Base-by-base conservation (phyloP, 2,797 vertebrate genomes). In the Mormyrops boulengeri region DNA sequence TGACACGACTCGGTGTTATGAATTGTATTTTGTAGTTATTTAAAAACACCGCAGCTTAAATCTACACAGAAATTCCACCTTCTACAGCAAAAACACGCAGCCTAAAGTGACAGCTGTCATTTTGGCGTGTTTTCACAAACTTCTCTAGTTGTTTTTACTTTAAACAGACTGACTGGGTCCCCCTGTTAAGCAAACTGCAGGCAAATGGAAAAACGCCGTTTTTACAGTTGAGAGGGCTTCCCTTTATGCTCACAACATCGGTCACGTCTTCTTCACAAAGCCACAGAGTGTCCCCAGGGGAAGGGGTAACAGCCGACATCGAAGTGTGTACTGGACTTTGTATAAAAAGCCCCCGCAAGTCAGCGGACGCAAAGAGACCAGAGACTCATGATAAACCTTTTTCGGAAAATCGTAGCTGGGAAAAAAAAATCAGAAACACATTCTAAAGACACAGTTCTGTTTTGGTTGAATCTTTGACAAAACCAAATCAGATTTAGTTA, bases 221-320 rank as follows among this genome's bases (percentile, higher is more conserved):
- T 87, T 89, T 89, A 89, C 89, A 87, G 89, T 57, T 87, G 89
- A 86, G 50, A 52, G 49, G 89, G 52, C 55, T 69, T 89, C 84
- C 82, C 26, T 69, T 87, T 44, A 50, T 53, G 19, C 57, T 85
- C 30, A 73, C 26, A 89, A 50, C 80, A 62, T 73, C 30, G 52
- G 82, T 73, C 62, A 62, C 49, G n/a, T 89, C 85, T 87, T 89
- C 50, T 87, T 89, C 85, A 77, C 62, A 73, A 34, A 66, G 26
- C 34, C 50, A n/a, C 41, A 73, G 34, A 19, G 30, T 17, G 88
- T 85, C 85, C 62, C 52, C 26, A n/a, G 34, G 89, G 66, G 22
- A 57, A 12, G n/a, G 85, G 87, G 49, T 38, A 52, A 73, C 62
- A 77, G 85, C 85, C 47, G 44, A 14, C 26, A 85, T 53, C 44